phyloP scores from a whole-genome alignment of 2,113 vertebrate species.

The Numenius arquata region DNA sequence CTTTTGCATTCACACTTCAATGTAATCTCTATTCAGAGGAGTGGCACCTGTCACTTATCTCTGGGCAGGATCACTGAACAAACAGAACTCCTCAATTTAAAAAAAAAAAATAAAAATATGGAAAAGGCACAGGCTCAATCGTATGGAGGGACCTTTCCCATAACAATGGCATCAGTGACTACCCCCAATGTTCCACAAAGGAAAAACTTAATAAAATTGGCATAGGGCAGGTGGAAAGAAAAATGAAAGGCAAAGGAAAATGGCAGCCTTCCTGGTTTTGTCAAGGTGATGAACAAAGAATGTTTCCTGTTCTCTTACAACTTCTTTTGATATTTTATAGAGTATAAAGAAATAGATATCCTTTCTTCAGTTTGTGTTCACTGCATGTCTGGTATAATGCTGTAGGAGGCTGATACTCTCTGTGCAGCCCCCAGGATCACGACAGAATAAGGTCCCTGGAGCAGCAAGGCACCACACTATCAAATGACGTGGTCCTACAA shows the following conservation, averaged over 20 bases:
- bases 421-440: not conserved
- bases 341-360: not conserved
- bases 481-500: not conserved
- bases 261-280: not conserved
- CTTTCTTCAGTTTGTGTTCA: not conserved
- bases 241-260: not conserved
- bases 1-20: not conserved
- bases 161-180: not conserved
- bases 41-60: not conserved
- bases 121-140: not conserved
- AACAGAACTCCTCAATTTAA: not conserved
- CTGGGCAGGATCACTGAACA: not conserved
- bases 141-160: not conserved
- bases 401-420: not conserved
- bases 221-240: not conserved
- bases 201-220: not conserved
- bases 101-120: not conserved
- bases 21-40: not conserved
- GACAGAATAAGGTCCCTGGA: not conserved
- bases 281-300: not conserved
- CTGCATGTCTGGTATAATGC: rapidly evolving
- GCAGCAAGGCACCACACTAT: rapidly evolving
- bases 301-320: not conserved
- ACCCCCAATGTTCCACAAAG: not conserved
- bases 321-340: not conserved